Percentiles rank a stretch among this genome's conserved stretches.
phyloP scores from a whole-genome alignment of 2,113 vertebrate genomes.

The Leptocoma aspasia region DNA sequence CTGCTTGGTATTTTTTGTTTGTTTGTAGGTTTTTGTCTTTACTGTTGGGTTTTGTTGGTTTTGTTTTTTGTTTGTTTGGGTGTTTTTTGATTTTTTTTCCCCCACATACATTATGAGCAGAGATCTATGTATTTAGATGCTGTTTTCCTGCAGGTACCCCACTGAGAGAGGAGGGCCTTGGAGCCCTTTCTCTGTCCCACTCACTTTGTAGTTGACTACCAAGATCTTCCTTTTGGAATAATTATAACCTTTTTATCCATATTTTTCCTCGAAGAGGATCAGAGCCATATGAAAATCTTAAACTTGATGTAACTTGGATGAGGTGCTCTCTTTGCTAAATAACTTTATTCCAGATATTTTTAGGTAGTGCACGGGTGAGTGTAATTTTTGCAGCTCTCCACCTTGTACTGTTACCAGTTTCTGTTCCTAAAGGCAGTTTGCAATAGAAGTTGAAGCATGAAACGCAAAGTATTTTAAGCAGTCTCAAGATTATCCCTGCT shows the following conservation, averaged over 20 bases:
- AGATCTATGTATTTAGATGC: neutral
- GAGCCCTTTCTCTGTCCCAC: neutral
- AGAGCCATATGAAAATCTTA: neutral
- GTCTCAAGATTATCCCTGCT: neutral
- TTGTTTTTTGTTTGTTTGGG: neutral
- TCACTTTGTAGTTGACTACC: neutral
- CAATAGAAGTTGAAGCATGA: neutral
- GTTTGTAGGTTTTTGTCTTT: neutral
- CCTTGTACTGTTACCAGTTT: neutral
- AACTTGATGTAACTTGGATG: neutral
- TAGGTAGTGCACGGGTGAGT: neutral
- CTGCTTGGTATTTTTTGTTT: neutral
- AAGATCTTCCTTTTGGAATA: neutral
- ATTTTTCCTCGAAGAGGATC: neutral
- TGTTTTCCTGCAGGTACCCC: neutral
- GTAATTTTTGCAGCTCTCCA: neutral
- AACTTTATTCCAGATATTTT: neutral
- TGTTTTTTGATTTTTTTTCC: neutral
- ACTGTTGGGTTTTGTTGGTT: neutral
- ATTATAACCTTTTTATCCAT: neutral
- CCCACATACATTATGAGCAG: neutral
- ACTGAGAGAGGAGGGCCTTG: neutral
- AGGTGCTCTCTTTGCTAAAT: neutral
- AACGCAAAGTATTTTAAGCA: neutral
- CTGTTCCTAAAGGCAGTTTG: neutral